phyloP scores from a whole-genome alignment of 2,113 vertebrate species.

The Sinocyclocheilus maitianheensis region DNA sequence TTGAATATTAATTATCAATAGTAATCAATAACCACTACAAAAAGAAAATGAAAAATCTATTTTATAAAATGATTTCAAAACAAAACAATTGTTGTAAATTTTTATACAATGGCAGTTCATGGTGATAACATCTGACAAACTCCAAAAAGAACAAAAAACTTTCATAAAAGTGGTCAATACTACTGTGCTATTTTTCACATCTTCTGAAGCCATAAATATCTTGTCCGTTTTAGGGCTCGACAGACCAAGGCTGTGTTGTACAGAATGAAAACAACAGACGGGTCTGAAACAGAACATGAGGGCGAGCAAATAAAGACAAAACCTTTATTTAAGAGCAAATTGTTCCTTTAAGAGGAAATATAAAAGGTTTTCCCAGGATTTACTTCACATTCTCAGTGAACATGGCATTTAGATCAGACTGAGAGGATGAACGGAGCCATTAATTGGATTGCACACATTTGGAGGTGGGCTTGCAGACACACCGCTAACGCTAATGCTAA shows the following conservation, averaged over 20 bases:
- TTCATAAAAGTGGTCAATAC: neutral
- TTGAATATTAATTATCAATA: too few relatives aligned
- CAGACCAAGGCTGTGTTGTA: neutral
- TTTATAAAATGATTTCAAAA: too few relatives aligned
- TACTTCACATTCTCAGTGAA: slow-evolving; percentile 67
- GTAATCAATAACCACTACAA: too few relatives aligned
- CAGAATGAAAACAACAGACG: neutral
- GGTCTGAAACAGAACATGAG: neutral
- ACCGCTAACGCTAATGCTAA: slow-evolving; percentile 3
- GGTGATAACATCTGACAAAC: neutral
- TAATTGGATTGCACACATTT: slow-evolving; percentile 71
- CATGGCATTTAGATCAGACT: slow-evolving; percentile 66
- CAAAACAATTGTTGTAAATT: neutral
- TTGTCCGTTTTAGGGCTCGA: neutral
- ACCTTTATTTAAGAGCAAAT: neutral
- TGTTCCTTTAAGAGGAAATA: neutral
- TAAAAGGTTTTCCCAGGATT: neutral
- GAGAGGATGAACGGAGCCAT: slow-evolving; percentile 57
- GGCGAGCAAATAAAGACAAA: neutral
- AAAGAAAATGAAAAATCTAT: too few relatives aligned
- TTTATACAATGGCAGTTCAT: neutral
- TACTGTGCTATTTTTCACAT: neutral
- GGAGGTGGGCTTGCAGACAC: slow-evolving; percentile 37
- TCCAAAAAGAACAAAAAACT: neutral
- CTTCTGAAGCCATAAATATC: neutral